These are phyloP conservation scores for Drosophila siamana DNA, from an alignment of 2,888 invertebrate genomes.

Conservation along the genomic window DNA sequence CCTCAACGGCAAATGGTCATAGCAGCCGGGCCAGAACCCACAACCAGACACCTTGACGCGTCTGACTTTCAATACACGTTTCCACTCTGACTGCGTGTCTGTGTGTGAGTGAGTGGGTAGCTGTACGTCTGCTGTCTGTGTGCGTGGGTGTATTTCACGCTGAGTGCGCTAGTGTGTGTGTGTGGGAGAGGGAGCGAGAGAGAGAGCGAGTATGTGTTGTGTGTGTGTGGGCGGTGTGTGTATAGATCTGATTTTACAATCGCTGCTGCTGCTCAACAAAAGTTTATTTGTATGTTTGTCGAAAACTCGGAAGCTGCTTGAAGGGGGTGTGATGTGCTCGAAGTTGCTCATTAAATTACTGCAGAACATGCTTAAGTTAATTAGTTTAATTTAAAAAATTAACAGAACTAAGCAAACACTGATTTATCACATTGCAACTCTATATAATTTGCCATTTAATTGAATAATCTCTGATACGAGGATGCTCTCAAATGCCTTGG, in stretches of 20 bases:
- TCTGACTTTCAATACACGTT: conserved; percentile 25
- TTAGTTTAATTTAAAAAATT: too few relatives aligned
- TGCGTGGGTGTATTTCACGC: conserved; percentile 1
- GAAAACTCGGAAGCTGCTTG: not conserved
- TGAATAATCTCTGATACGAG: too few relatives aligned
- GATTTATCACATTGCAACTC: too few relatives aligned
- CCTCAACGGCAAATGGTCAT: not conserved
- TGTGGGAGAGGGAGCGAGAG: too few relatives aligned
- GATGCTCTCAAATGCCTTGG: not conserved
- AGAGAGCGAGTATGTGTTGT: too few relatives aligned
- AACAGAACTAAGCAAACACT: too few relatives aligned
- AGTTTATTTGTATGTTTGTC: conserved; percentile 64
- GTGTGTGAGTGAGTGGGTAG: not conserved
- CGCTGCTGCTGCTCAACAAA: conserved; percentile 46
- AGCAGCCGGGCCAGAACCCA: conserved; percentile 14
- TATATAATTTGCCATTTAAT: too few relatives aligned
- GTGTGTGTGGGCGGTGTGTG: conserved; percentile 1
- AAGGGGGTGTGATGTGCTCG: not conserved
- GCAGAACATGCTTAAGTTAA: too few relatives aligned
- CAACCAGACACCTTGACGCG: conserved; percentile 45
- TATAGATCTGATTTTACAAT: conserved; percentile 43
- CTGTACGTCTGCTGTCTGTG: conserved; percentile 9
- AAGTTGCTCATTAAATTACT: not conserved
- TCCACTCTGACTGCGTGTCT: not conserved
- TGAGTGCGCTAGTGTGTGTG: not conserved